These are phyloP conservation scores for Cosmorhoe ocellata DNA, from an alignment of 2,888 invertebrate species.

Conservation along the genomic window DNA sequence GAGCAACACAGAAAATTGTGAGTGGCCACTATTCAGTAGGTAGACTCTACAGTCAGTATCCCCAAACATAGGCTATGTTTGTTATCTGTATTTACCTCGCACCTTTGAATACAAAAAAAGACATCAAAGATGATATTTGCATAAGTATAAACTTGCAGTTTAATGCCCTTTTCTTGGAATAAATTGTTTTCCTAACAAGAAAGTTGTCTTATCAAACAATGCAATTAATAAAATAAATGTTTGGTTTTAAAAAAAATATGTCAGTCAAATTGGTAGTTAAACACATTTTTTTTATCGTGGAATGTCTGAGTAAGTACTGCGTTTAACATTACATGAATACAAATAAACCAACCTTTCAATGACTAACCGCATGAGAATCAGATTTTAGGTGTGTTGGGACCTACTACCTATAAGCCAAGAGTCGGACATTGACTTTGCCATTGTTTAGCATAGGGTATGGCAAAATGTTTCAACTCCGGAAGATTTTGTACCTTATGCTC, in stretches of 20 bases:
- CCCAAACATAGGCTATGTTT: slow-evolving; percentile 44
- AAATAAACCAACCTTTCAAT: slow-evolving; percentile 45
- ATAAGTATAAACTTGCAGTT: not conserved
- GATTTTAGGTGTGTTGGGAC: slow-evolving; percentile 47
- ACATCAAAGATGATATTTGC: slow-evolving; percentile 1
- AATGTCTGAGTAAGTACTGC: slow-evolving; percentile 16
- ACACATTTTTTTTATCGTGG: slow-evolving; percentile 11
- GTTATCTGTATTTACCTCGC: slow-evolving; percentile 41
- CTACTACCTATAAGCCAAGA: slow-evolving; percentile 30
- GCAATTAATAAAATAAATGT: not conserved
- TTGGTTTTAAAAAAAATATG: not conserved
- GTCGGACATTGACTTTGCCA: slow-evolving; percentile 57
- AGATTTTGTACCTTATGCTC: slow-evolving; percentile 14
- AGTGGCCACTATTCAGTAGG: too few species aligned
- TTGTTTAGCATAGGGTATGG: slow-evolving; percentile 43
- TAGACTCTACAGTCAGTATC: slow-evolving; percentile 46
- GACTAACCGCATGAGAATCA: slow-evolving; percentile 50
- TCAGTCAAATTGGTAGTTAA: slow-evolving; percentile 10
- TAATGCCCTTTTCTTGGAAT: not conserved
- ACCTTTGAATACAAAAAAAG: slow-evolving; percentile 40
- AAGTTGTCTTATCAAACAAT: not conserved
- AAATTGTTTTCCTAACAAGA: not conserved
- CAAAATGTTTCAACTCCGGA: slow-evolving; percentile 31
- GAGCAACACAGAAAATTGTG: too few species aligned
- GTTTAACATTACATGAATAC: slow-evolving; percentile 30